Conservation (phyloP, 2,888 invertebrate genomes). For the Orchesella flavescens region DNA sequence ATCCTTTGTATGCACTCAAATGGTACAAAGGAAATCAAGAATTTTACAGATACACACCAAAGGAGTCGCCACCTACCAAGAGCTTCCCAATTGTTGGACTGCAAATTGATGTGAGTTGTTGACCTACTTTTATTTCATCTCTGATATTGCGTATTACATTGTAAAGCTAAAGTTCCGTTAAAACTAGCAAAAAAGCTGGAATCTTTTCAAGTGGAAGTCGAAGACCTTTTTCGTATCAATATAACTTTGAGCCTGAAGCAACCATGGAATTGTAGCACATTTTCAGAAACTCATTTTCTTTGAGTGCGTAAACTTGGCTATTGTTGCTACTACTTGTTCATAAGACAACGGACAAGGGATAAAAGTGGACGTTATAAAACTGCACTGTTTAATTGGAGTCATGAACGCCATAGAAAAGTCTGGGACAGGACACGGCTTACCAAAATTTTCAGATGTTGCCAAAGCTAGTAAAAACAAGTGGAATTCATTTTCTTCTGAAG, state of each 20-base stretch:
- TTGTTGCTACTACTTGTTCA: no score
- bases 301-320: no score
- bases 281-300: no score
- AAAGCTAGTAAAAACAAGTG: no score
- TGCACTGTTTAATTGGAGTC: no score
- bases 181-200: neutral
- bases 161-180: neutral
- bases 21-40: slow-evolving; percentile 72
- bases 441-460: no score
- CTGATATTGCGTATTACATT: neutral
- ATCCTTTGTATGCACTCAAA: slow-evolving; percentile 69
- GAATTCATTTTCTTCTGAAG: no score
- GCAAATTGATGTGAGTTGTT: slow-evolving; percentile 56
- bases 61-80: slow-evolving; percentile 70
- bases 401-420: no score
- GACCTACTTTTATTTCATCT: neutral
- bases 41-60: slow-evolving; percentile 71
- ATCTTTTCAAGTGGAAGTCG: neutral
- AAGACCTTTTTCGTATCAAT: neutral
- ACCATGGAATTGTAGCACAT: neutral
- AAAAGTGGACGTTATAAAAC: no score
- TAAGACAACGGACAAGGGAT: no score
- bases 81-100: slow-evolving; percentile 65
- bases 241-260: neutral
- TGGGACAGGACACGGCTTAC: no score